Percentiles rank a stretch among this genome's conserved stretches.
Conservation (phyloP, 2,888 invertebrate species). For the Enchytraeus crypticus region DNA sequence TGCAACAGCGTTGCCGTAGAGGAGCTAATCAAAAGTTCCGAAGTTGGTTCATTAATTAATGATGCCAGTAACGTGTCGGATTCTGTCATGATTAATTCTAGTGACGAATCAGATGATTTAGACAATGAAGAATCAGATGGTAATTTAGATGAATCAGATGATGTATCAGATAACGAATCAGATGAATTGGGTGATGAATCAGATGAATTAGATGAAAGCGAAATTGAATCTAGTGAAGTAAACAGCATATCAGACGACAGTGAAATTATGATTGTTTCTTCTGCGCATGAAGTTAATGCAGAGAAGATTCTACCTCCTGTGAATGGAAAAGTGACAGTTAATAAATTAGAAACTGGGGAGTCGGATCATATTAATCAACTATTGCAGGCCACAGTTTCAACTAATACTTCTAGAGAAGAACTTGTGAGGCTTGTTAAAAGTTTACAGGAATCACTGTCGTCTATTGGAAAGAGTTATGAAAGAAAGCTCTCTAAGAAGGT, state of each 20-base stretch:
- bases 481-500: constrained; percentile 10
- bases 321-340: neutral
- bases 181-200: neutral
- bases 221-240: too few species aligned
- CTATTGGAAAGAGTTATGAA: constrained; percentile 10
- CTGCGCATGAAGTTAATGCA: neutral
- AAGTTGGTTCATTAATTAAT: too few species aligned
- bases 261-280: neutral
- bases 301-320: neutral
- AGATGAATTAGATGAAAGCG: too few species aligned
- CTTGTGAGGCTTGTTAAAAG: neutral
- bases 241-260: neutral
- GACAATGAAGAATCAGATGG: neutral
- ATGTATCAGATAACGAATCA: neutral
- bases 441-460: neutral
- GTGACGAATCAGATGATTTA: neutral
- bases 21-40: too few species aligned
- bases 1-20: too few species aligned
- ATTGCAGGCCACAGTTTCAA: neutral
- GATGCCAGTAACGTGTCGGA: too few species aligned
- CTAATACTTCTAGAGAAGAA: neutral
- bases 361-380: neutral
- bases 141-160: neutral
- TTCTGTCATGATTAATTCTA: too few species aligned
- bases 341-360: neutral